A percentile compares a stretch with the other conserved stretches of the same genome.
Evolutionary conservation across 2,888 invertebrate genomes (phyloP).

Genomic region (Nezara viridula): DNA sequence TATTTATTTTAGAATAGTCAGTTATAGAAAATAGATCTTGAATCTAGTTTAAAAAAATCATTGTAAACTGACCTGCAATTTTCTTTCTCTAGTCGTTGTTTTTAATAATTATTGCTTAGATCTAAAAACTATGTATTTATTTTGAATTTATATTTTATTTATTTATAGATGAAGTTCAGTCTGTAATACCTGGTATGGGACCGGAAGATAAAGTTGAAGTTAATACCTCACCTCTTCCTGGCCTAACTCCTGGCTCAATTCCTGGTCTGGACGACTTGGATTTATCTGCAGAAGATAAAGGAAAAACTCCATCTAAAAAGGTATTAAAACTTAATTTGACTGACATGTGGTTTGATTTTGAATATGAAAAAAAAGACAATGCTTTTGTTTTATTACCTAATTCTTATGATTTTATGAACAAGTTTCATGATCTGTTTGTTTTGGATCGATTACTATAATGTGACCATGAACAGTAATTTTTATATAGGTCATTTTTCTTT

Average conservation of each 20-base stretch:
- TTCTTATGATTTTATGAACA: too few species aligned
- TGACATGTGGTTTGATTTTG: not conserved
- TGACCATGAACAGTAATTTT: too few species aligned
- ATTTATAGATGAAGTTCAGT: slow-evolving; percentile 77
- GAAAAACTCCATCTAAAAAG: slow-evolving; percentile 70
- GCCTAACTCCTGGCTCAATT: slow-evolving; percentile 72
- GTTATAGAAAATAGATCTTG: not conserved
- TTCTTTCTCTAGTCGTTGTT: too few species aligned
- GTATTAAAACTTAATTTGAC: slow-evolving; percentile 61
- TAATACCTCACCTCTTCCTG: slow-evolving; percentile 68
- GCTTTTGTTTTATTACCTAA: too few species aligned
- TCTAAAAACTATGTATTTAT: too few species aligned
- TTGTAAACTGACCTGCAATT: too few species aligned
- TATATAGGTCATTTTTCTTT: too few species aligned
- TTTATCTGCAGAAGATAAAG: slow-evolving; percentile 79
- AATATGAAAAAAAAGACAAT: too few species aligned
- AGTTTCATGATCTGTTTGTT: too few species aligned
- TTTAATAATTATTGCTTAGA: too few species aligned
- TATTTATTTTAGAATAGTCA: not conserved
- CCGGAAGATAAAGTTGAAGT: slow-evolving; percentile 91
- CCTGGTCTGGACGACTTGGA: slow-evolving; percentile 91
- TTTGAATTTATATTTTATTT: not conserved
- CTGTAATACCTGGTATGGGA: slow-evolving; percentile 97
- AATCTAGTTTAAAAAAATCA: not conserved
- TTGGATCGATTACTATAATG: too few species aligned